Evolutionary conservation across 2,797 vertebrate species (phyloP).

Genomic region (Holocentrus rufus): DNA sequence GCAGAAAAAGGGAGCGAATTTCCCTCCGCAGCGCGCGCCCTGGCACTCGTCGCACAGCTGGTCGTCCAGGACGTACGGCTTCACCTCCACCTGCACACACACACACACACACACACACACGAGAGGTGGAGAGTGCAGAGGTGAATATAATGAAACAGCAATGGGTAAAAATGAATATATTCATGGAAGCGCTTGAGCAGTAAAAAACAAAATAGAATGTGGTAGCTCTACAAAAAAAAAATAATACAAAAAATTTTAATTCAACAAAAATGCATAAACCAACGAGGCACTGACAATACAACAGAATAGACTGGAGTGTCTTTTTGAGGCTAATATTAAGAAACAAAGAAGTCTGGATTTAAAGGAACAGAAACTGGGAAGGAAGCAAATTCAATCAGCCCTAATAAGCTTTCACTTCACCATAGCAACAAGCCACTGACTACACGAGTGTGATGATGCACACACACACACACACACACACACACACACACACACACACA

Average conservation of each 20-base stretch:
- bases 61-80: conserved; percentile 98
- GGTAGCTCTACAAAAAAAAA: too few relatives aligned
- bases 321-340: background rate
- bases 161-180: background rate
- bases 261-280: background rate
- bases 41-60: conserved; percentile 99
- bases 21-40: conserved; percentile 95
- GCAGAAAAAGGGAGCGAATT: conserved; percentile 98
- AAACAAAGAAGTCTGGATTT: background rate
- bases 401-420: conserved; percentile 37
- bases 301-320: background rate
- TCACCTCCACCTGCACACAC: conserved; percentile 92
- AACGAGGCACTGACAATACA: background rate
- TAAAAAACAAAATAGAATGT: background rate
- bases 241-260: too few relatives aligned
- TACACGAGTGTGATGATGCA: conserved; percentile 6
- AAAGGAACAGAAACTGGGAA: conserved; percentile 2
- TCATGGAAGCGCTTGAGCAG: background rate
- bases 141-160: background rate
- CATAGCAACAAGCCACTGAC: conserved; percentile 46
- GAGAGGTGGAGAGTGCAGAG: background rate
- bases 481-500: conserved; percentile 18
- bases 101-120: conserved; percentile 1
- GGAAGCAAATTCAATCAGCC: conserved; percentile 37
- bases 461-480: conserved; percentile 2